phyloP scores from a whole-genome alignment of 2,888 invertebrate genomes.

The Diarsia dahlii region DNA sequence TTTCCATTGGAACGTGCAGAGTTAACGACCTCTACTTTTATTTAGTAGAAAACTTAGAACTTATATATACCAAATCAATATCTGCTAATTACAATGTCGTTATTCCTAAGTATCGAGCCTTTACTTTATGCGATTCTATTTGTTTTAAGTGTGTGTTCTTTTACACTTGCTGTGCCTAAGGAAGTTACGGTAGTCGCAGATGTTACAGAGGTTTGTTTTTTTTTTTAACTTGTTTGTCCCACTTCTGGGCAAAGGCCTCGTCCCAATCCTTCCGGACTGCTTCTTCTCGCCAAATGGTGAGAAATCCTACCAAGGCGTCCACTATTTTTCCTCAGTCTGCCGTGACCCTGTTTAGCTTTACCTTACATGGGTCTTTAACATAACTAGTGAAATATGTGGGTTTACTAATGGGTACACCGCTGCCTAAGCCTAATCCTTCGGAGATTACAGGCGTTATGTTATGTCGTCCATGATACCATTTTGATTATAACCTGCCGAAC shows the following conservation, averaged over 20 bases:
- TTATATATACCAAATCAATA: neutral
- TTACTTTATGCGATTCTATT: conserved; percentile 19
- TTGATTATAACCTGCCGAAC: neutral
- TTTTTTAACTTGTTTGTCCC: neutral
- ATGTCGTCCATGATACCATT: neutral
- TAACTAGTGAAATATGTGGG: too few relatives aligned
- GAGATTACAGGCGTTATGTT: too few relatives aligned
- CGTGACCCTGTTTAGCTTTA: too few relatives aligned
- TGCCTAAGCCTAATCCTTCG: too few relatives aligned
- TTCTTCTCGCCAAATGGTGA: too few relatives aligned
- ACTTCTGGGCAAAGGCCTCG: too few relatives aligned
- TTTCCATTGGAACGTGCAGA: neutral
- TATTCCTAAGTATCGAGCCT: neutral
- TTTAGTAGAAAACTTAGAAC: neutral
- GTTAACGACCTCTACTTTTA: neutral
- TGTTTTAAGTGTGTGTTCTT: conserved; percentile 13
- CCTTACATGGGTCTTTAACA: too few relatives aligned
- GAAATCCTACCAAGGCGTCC: too few relatives aligned
- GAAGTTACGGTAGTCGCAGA: neutral
- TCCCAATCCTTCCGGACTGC: too few relatives aligned
- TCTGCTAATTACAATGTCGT: conserved; percentile 14
- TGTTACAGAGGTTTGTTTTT: conserved; percentile 14
- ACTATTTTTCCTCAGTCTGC: too few relatives aligned
- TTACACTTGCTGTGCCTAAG: conserved; percentile 10
- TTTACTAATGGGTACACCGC: too few relatives aligned